Evolutionary conservation across 2,888 invertebrate genomes (phyloP).

Genomic region (Tupiocoris notatus): DNA sequence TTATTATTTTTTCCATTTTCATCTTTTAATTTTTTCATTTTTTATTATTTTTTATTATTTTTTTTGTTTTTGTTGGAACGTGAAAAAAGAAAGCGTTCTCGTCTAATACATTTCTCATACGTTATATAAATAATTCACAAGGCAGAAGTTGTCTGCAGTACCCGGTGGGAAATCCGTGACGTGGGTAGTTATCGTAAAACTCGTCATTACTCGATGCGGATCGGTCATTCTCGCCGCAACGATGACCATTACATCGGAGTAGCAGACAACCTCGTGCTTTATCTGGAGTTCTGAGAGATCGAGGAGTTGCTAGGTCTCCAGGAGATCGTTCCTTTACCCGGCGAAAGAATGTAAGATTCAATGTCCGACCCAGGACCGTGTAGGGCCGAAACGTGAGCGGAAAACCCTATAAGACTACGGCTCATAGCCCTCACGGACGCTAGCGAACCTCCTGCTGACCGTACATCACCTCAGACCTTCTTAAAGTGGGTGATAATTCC

Average conservation of each 20-base stretch:
- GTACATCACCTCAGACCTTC: constrained; percentile 31
- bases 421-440: background rate
- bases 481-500: constrained; percentile 7
- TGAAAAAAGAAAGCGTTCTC: too few relatives aligned
- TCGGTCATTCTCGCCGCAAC: constrained; percentile 18
- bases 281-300: constrained; percentile 3
- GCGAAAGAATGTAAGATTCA: constrained; percentile 7
- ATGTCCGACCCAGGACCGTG: constrained; percentile 10
- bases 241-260: constrained; percentile 14
- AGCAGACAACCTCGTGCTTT: background rate
- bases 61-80: too few relatives aligned
- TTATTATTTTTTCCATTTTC: too few relatives aligned
- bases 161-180: background rate
- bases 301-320: background rate
- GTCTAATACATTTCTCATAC: too few relatives aligned
- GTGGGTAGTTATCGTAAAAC: constrained; percentile 14
- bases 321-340: background rate
- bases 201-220: constrained; percentile 14
- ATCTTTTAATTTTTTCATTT: too few relatives aligned
- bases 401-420: background rate
- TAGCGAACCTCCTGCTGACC: background rate
- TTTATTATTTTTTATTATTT: too few relatives aligned
- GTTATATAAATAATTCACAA: too few relatives aligned
- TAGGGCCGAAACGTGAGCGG: constrained; percentile 27
- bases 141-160: too few relatives aligned